Base-by-base conservation (phyloP, 2,797 vertebrate species). In the Thaleichthys pacificus region DNA sequence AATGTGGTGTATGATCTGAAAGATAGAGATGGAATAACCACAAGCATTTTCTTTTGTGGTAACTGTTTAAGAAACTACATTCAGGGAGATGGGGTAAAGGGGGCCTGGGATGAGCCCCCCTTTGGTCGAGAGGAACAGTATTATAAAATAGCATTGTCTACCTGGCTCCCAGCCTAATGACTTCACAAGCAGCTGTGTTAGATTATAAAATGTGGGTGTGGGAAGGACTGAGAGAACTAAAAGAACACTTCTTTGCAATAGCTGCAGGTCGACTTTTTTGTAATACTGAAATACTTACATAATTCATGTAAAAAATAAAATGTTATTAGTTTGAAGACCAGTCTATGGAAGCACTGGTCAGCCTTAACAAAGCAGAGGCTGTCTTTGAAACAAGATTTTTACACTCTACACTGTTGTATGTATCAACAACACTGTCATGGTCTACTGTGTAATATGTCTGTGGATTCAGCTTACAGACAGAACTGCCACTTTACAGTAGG, bases 391-490 rank as follows among this genome's bases (percentile, higher is more conserved):
- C 42, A 47, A 47, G 42, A 12, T 47, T 14, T 47, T 35, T 35
- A 35, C 42, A 47, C 32, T 35, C 8, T 14, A 47, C 42, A 12
- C 35, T 38, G 35, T 47, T 49, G 72, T 74, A 75, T 26, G 66
- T 71, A 77, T 74, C 70, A 80, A 66, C 70, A 76, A 71, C 77
- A 76, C n/a, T 71, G 75, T 73, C 71, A 61, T 74, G 79, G 63
- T 82, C 78, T 77, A 82, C 80, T 74, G 75, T 79, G 78, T 80
- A 74, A 73, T 38, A 79, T 77, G 82, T 79, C 80, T 76, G 80
- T 64, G 85, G 80, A 84, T 60, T 47, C 42, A 47, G 42, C 42
- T 11, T 12, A 71, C 77, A 49, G 35, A 22, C 21, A 24, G 9
- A 77, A 80, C 65, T 77, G 71, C 51, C 42, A 57, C 82, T 80